Evolutionary conservation across 1,140 invertebrate species (phyloP).

Genomic region (Leptopilina boulardi): DNA sequence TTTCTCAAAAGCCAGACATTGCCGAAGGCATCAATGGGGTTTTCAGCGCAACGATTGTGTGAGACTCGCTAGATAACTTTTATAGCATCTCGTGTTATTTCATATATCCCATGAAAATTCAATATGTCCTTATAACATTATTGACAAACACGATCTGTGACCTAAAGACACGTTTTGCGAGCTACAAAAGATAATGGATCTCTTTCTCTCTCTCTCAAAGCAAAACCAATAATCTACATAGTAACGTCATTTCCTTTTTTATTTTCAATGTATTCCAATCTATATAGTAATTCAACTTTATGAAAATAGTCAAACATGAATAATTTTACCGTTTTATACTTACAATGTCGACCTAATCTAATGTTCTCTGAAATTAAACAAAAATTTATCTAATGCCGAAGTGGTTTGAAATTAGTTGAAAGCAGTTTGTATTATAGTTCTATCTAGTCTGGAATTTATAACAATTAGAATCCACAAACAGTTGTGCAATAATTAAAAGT

Average conservation of each 20-base stretch:
- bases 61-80: neutral
- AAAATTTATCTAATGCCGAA: too few relatives aligned
- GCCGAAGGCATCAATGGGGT: conserved; percentile 17
- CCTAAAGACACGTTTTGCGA: neutral
- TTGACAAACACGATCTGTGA: neutral
- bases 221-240: neutral
- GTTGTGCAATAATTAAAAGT: too few relatives aligned
- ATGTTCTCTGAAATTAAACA: too few relatives aligned
- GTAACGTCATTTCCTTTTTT: neutral
- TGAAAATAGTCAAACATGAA: too few relatives aligned
- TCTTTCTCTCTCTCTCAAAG: neutral
- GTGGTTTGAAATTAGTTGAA: too few relatives aligned
- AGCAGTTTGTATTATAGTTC: too few relatives aligned
- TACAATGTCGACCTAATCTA: too few relatives aligned
- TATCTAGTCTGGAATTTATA: too few relatives aligned
- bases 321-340: too few relatives aligned
- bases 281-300: too few relatives aligned
- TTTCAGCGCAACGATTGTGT: conserved; percentile 18
- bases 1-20: conserved; percentile 29
- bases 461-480: too few relatives aligned
- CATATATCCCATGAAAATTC: conserved; percentile 10
- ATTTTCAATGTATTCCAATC: too few relatives aligned
- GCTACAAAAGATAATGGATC: neutral
- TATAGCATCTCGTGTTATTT: conserved; percentile 28
- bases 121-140: neutral